A percentile compares a stretch with the other conserved stretches of the same genome.
Evolutionary conservation across 2,113 vertebrate genomes (phyloP).

Genomic region (Sinosuthora webbiana): DNA sequence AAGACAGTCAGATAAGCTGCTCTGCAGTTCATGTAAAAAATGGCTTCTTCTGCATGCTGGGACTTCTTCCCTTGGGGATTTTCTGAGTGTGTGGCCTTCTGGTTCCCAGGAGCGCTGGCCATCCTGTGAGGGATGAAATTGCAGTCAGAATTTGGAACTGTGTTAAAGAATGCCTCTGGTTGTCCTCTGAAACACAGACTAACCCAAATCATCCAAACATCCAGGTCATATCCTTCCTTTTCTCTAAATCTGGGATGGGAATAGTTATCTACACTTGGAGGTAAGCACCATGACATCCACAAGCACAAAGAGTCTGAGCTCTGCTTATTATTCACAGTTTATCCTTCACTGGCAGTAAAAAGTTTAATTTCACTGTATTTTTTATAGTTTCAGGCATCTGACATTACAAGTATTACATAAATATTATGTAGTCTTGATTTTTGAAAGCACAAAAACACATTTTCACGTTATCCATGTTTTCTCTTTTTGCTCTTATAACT

Average conservation of each 20-base stretch:
- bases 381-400: background rate
- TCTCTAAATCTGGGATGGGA: background rate
- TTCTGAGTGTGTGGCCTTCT: constrained; percentile 16
- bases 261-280: background rate
- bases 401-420: background rate
- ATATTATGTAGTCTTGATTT: background rate
- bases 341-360: background rate
- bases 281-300: background rate
- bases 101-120: constrained; percentile 60
- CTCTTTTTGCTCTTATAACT: background rate
- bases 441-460: background rate
- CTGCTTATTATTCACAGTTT: background rate
- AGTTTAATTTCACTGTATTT: background rate
- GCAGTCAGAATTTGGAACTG: background rate
- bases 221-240: background rate
- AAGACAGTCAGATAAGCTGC: constrained; percentile 88
- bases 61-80: constrained; percentile 50
- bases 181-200: background rate
- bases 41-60: constrained; percentile 76
- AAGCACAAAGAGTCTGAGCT: background rate
- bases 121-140: constrained; percentile 67
- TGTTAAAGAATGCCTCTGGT: background rate
- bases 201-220: background rate
- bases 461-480: background rate
- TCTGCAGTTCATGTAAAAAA: constrained; percentile 86